Conservation (phyloP, 2,113 vertebrate species). For the Eptatretus burgeri region DNA sequence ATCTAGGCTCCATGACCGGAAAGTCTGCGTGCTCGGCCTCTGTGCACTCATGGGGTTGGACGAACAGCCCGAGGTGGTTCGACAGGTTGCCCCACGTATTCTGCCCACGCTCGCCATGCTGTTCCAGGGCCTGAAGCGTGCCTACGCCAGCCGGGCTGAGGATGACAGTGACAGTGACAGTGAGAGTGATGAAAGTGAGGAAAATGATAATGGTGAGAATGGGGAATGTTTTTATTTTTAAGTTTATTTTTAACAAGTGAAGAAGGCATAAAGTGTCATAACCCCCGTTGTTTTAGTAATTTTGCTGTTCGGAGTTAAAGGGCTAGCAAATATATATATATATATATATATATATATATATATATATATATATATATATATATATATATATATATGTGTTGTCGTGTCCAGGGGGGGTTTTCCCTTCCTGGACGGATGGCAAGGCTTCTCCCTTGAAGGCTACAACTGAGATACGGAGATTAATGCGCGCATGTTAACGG, state of each 20-base stretch:
- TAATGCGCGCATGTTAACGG: no score
- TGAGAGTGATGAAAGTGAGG: slow-evolving; percentile 22
- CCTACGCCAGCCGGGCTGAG: slow-evolving; percentile 41
- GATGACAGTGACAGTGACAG: slow-evolving; percentile 28
- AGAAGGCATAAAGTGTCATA: background rate
- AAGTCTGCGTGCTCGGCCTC: slow-evolving; percentile 86
- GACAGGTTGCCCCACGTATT: slow-evolving; percentile 43
- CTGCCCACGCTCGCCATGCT: slow-evolving; percentile 70
- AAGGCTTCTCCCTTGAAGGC: no score
- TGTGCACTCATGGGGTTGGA: slow-evolving; percentile 68
- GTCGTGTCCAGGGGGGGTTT: background rate
- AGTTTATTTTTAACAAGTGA: background rate
- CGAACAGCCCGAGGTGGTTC: slow-evolving; percentile 35
- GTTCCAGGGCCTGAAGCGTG: slow-evolving; percentile 71
- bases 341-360: background rate
- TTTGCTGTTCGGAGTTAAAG: background rate
- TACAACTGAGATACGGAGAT: no score
- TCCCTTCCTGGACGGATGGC: no score
- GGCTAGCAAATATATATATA: no score
- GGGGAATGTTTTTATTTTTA: slow-evolving; percentile 7
- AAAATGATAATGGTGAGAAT: slow-evolving; percentile 57
- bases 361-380: background rate
- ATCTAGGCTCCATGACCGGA: slow-evolving; percentile 67
- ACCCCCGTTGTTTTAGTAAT: background rate
- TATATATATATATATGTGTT: no score